Evolutionary conservation across 2,113 vertebrate genomes (phyloP).

Genomic region (Petrocephalus microphthalmus): DNA sequence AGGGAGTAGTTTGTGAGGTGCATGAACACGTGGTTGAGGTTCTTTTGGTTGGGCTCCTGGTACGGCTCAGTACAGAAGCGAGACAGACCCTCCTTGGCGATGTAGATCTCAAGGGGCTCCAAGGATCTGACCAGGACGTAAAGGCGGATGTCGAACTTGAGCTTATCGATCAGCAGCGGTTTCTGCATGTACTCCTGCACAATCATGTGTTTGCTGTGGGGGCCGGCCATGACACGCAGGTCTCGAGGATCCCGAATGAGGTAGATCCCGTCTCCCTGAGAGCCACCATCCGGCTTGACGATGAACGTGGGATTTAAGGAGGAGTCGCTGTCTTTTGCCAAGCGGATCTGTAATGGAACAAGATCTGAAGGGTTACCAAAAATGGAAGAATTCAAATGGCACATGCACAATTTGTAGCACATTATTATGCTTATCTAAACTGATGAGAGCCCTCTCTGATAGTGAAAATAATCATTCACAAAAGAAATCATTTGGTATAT

Average conservation of each 20-base stretch:
- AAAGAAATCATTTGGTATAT: background rate
- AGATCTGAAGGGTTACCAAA: background rate
- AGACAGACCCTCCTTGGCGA: constrained; percentile 92
- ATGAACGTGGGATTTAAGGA: constrained; percentile 83
- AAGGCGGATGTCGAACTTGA: constrained; percentile 95
- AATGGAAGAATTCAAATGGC: background rate
- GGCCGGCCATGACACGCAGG: constrained; percentile 60
- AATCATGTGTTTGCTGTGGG: constrained; percentile 76
- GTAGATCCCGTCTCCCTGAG: constrained; percentile 97
- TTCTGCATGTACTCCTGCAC: constrained; percentile 93
- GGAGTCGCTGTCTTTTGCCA: constrained; percentile 72
- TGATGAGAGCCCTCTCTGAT: background rate
- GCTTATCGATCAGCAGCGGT: constrained; percentile 87
- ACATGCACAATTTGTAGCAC: background rate
- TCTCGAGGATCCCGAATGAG: constrained; percentile 88
- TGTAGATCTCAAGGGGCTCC: constrained; percentile 90
- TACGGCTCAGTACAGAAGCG: constrained; percentile 96
- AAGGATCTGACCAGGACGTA: constrained; percentile 89
- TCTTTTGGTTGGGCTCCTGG: constrained; percentile 85
- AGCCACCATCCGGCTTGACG: constrained; percentile 90
- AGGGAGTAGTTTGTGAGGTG: constrained; percentile 96
- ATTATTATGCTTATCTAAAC: background rate
- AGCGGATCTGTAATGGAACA: constrained; percentile 59
- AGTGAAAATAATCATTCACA: background rate
- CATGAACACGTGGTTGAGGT: constrained; percentile 91